phyloP scores from a whole-genome alignment of 2,113 vertebrate species.

The Prietella phreatophila region DNA sequence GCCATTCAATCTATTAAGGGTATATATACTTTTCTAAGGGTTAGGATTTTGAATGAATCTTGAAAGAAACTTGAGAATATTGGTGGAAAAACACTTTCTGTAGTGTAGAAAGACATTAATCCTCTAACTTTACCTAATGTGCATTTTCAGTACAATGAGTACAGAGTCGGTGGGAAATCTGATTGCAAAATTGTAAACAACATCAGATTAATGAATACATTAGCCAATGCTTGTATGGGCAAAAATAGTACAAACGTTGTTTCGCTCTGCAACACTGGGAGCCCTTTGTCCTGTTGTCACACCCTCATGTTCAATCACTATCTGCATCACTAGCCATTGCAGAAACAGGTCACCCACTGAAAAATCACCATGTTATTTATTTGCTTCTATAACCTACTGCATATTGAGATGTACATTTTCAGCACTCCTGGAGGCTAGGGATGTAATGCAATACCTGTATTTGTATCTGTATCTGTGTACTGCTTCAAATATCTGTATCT shows the following conservation, averaged over 20 bases:
- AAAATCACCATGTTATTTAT: neutral
- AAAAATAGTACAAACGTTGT: neutral
- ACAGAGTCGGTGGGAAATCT: neutral
- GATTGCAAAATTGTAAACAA: neutral
- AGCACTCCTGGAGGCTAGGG: neutral
- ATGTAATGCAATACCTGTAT: neutral
- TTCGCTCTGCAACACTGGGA: neutral
- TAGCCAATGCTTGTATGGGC: neutral
- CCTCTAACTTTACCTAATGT: neutral
- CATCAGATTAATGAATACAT: neutral
- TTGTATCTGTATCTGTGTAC: neutral
- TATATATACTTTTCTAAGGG: neutral
- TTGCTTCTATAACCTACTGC: neutral
- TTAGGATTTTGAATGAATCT: neutral
- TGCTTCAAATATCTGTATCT: neutral
- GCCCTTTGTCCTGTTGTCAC: slow-evolving; percentile 19
- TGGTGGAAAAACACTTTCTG: neutral
- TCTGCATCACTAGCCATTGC: slow-evolving; percentile 5
- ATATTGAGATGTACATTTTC: neutral
- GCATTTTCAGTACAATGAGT: neutral
- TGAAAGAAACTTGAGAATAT: neutral
- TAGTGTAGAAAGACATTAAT: neutral
- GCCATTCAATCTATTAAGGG: neutral
- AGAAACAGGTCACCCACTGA: neutral
- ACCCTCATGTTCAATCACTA: slow-evolving; percentile 1